phyloP scores from a whole-genome alignment of 2,888 invertebrate species.

The Hypomecis punctinalis region DNA sequence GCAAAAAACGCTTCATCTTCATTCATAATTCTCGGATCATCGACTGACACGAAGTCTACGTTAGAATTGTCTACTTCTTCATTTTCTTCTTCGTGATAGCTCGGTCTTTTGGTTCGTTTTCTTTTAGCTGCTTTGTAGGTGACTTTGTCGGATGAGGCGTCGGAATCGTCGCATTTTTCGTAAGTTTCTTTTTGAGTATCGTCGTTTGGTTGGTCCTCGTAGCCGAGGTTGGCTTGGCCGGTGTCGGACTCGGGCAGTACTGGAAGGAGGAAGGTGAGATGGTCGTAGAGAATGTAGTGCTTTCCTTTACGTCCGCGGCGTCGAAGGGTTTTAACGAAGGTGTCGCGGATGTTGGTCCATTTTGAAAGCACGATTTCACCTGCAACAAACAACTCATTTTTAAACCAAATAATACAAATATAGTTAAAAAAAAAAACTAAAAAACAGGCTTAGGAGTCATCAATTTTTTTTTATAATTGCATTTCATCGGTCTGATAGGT shows the following conservation, averaged over 20 bases:
- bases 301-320: constrained; percentile 44
- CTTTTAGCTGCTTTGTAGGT: constrained; percentile 15
- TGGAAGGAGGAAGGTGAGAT: constrained; percentile 63
- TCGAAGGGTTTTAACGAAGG: constrained; percentile 71
- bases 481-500: too few species aligned
- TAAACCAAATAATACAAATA: background rate
- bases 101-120: constrained; percentile 21
- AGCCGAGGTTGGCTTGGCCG: constrained; percentile 13
- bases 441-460: too few species aligned
- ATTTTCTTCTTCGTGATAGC: background rate
- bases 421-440: background rate
- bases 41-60: constrained; percentile 41
- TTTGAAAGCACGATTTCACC: constrained; percentile 69
- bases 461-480: too few species aligned
- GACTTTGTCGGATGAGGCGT: constrained; percentile 8
- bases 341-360: constrained; percentile 77
- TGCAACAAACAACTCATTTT: constrained; percentile 41
- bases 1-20: constrained; percentile 81
- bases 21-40: constrained; percentile 75
- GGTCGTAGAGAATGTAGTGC: constrained; percentile 65
- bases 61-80: constrained; percentile 10
- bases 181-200: constrained; percentile 11
- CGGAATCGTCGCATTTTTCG: constrained; percentile 7
- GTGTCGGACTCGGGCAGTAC: constrained; percentile 23
- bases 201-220: constrained; percentile 22